A percentile compares a stretch with the other conserved stretches of the same genome.
Conservation (phyloP, 23 tunicate genomes). For the Trididemnum miniatum region DNA sequence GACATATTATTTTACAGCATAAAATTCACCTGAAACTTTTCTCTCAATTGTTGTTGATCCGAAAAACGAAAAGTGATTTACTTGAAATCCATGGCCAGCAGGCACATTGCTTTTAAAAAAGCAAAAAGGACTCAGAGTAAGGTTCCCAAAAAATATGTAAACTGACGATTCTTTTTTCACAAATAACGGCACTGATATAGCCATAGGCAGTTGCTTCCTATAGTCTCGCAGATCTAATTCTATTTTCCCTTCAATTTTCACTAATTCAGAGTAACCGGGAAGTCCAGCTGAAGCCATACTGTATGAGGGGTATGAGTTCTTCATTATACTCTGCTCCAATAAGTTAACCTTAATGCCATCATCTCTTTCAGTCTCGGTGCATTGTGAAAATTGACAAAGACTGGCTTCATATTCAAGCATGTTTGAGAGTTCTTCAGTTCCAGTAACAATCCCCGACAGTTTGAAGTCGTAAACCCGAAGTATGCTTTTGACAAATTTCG, state of each 20-base stretch:
- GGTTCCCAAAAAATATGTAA: background rate
- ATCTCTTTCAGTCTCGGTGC: background rate
- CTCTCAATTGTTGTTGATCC: background rate
- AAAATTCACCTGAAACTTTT: background rate
- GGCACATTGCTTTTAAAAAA: background rate
- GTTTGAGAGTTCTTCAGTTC: background rate
- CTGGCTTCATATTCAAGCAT: background rate
- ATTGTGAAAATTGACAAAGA: background rate
- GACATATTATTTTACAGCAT: too few species aligned
- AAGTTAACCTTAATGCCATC: background rate
- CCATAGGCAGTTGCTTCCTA: background rate
- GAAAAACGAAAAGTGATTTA: conserved; percentile 15
- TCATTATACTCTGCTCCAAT: background rate
- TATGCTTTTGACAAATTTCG: background rate
- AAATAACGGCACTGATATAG: background rate
- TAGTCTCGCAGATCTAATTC: background rate
- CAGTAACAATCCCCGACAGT: background rate
- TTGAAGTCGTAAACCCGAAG: background rate
- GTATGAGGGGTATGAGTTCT: background rate
- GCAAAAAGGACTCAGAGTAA: background rate
- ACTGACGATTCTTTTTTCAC: background rate
- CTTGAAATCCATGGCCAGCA: background rate
- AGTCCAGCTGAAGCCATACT: background rate
- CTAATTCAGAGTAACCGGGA: background rate
- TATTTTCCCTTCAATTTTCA: conserved; percentile 9